A percentile compares a stretch with the other conserved stretches of the same genome.
Conservation (phyloP, 2,113 vertebrate species). For the Halcyon senegalensis region DNA sequence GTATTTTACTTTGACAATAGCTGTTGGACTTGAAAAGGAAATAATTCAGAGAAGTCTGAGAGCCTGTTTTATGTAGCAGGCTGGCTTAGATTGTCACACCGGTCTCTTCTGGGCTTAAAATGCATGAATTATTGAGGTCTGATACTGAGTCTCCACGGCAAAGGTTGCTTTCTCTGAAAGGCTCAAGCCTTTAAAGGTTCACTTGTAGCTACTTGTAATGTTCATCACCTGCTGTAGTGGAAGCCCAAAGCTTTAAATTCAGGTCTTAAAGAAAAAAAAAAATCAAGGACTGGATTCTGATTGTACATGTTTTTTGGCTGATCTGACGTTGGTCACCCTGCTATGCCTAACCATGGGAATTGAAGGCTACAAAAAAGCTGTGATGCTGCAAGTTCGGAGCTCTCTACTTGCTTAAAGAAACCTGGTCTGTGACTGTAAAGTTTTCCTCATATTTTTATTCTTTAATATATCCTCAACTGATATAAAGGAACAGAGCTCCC, state of each 20-base stretch:
- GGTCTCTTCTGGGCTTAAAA: conserved; percentile 19
- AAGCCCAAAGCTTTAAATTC: conserved; percentile 12
- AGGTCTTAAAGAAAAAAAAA: not conserved
- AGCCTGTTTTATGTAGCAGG: not conserved
- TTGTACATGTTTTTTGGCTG: not conserved
- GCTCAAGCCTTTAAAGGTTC: not conserved
- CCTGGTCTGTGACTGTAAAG: not conserved
- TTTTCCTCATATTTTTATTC: not conserved
- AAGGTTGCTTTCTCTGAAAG: conserved; percentile 13
- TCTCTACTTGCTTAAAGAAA: not conserved
- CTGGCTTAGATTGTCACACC: not conserved
- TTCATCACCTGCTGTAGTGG: not conserved
- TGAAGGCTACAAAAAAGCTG: not conserved
- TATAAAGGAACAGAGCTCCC: not conserved
- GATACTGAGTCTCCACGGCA: not conserved
- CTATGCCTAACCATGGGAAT: not conserved
- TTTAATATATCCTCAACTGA: not conserved
- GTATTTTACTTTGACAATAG: not conserved
- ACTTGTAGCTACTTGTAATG: conserved; percentile 3
- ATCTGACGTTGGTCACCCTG: not conserved
- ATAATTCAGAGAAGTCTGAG: conserved; percentile 20
- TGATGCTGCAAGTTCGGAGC: not conserved
- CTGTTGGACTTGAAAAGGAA: not conserved
- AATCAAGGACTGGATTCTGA: not conserved
- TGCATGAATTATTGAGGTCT: conserved; percentile 34